Percentiles rank a stretch among this genome's conserved stretches.
Conservation (phyloP, 2,888 invertebrate species). For the Miltochrista miniata region DNA sequence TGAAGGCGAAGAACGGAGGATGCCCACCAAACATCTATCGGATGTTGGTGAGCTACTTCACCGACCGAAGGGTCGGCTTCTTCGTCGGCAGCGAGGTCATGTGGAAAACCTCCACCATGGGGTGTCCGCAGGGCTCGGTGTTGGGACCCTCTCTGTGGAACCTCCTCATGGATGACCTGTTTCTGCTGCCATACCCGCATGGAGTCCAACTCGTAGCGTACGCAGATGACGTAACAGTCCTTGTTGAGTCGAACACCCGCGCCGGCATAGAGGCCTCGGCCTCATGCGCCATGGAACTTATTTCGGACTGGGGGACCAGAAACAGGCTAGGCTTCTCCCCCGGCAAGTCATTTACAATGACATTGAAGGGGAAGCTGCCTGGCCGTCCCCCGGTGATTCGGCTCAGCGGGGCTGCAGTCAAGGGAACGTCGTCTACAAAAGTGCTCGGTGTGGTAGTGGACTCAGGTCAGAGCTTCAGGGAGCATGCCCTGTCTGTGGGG, state of each 20-base stretch:
- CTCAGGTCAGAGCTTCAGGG: too few species aligned
- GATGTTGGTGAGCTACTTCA: slow-evolving; percentile 23
- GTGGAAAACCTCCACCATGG: slow-evolving; percentile 20
- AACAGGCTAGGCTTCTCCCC: too few species aligned
- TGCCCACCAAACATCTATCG: background rate
- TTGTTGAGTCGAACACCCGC: slow-evolving; percentile 16
- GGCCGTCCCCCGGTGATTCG: background rate
- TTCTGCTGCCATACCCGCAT: slow-evolving; percentile 22
- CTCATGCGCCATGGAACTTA: too few species aligned
- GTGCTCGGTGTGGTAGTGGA: too few species aligned
- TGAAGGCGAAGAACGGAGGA: slow-evolving; percentile 31
- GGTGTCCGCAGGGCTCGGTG: slow-evolving; percentile 32
- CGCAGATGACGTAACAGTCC: slow-evolving; percentile 34
- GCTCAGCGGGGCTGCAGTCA: too few species aligned
- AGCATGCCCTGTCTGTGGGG: too few species aligned
- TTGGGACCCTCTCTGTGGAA: too few species aligned
- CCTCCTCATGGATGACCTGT: slow-evolving; percentile 31
- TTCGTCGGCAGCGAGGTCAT: background rate
- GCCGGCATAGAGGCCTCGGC: too few species aligned
- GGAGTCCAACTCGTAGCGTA: slow-evolving; percentile 24
- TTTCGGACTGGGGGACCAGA: slow-evolving; percentile 6
- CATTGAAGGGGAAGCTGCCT: slow-evolving; percentile 11
- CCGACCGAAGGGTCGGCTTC: slow-evolving; percentile 18
- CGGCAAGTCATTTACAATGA: slow-evolving; percentile 24
- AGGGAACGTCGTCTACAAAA: too few species aligned